These are phyloP conservation scores for Alces alces DNA, from an alignment of 2,113 vertebrate species.

Conservation along the genomic window DNA sequence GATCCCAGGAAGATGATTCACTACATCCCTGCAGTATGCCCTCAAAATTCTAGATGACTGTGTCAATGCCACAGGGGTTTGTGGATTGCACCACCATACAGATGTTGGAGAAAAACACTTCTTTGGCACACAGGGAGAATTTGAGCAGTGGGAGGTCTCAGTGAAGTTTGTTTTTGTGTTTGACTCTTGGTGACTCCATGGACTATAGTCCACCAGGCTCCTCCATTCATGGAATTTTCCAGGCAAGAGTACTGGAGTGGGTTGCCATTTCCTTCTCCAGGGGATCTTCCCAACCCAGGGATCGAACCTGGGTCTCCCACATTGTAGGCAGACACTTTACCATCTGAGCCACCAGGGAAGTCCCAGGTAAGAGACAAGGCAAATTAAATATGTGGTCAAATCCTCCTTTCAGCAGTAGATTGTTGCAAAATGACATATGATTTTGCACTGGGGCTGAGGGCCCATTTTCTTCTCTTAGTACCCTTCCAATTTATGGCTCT, in stretches of 20 bases:
- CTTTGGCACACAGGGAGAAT: too few relatives aligned
- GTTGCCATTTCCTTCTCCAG: too few relatives aligned
- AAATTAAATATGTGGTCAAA: conserved; percentile 5
- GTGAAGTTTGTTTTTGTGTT: too few relatives aligned
- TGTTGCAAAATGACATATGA: not conserved
- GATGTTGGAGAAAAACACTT: not conserved
- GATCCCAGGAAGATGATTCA: not conserved
- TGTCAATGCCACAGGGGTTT: not conserved
- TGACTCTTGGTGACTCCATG: too few relatives aligned
- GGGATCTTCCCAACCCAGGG: not conserved
- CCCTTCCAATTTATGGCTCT: not conserved
- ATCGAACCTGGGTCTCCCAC: not conserved
- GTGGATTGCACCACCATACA: not conserved
- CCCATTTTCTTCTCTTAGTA: not conserved
- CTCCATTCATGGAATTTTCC: too few relatives aligned
- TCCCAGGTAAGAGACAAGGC: conserved; percentile 1
- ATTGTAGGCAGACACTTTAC: not conserved
- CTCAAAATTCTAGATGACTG: not conserved
- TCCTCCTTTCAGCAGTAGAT: not conserved
- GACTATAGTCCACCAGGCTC: too few relatives aligned
- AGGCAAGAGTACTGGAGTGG: too few relatives aligned
- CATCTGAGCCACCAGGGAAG: not conserved
- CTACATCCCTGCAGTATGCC: not conserved
- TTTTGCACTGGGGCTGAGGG: not conserved
- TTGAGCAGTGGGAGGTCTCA: too few relatives aligned